Evolutionary conservation across 2,888 invertebrate genomes (phyloP).

Genomic region (Sphaerophoria taeniata): DNA sequence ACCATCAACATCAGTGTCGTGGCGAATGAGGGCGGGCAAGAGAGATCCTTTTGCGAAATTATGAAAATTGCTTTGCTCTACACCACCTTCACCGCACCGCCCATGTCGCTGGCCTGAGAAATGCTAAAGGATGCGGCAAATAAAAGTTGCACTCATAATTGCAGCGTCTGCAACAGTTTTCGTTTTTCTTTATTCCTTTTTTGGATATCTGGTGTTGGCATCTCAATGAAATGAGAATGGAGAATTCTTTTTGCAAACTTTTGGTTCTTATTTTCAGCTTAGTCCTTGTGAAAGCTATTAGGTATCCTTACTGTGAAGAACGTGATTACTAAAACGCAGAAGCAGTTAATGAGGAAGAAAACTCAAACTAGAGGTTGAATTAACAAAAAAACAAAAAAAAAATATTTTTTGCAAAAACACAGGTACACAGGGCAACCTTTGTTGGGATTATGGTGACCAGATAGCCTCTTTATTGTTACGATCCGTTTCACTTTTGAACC

Average conservation of each 20-base stretch:
- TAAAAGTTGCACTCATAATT: conserved; percentile 59
- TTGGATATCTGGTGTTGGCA: conserved; percentile 47
- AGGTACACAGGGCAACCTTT: too few species aligned
- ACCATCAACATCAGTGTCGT: neutral
- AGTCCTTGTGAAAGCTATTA: conserved; percentile 51
- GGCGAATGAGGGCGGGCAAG: neutral
- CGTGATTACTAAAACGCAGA: conserved; percentile 35
- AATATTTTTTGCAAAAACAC: too few species aligned
- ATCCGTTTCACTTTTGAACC: too few species aligned
- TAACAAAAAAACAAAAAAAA: neutral
- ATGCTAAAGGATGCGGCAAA: conserved; percentile 39
- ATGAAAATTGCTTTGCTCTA: conserved; percentile 56
- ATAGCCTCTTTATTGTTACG: too few species aligned
- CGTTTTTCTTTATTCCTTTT: conserved; percentile 32
- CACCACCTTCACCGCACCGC: neutral
- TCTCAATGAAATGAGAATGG: neutral
- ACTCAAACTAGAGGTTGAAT: conserved; percentile 24
- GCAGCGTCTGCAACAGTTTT: conserved; percentile 63
- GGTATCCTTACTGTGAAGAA: conserved; percentile 25
- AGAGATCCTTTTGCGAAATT: conserved; percentile 44
- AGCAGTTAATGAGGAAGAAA: conserved; percentile 64
- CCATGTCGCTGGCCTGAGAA: neutral
- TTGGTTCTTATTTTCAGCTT: conserved; percentile 6
- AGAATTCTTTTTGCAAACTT: neutral
- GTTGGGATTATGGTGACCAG: too few species aligned